Base-by-base conservation (phyloP, 2,797 vertebrate genomes). In the Fringilla coelebs region DNA sequence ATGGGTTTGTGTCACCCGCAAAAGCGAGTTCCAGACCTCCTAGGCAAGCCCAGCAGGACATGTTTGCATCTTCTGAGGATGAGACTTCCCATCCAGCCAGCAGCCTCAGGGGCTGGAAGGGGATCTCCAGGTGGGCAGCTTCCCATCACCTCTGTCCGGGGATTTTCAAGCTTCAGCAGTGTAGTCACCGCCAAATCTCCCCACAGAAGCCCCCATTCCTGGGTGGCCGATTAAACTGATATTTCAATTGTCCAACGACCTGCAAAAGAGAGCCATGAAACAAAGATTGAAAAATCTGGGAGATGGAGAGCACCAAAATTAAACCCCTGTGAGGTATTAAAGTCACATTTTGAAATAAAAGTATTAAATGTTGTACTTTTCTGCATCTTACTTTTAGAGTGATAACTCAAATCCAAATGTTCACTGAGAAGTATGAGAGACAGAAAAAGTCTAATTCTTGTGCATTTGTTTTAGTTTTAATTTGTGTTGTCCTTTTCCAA, bases 21-120 rank as follows among this genome's bases (percentile, higher is more conserved):
- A 3, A 52, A 48, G 57, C 0, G 4, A 72, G 40, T 3, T 2
- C 54, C 15, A 5, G 15, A 28, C 9, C 6, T 45, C 60, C 48
- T 1, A 4, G 45, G 32, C 65, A 17, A 45, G 75, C 32, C 34
- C 70, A 16, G 49, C 29, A 38, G 1, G 1, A 36, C 55, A 17
- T 4, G 11, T 25, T 34, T 61, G 36, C 26, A 43, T 24, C 16
- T 61, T 85, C 57, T 17, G 5, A 2, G 7, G 68, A 34, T 62
- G 38, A 67, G 19, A 22, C 45, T 55, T 62, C 62, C 49, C 0
- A 1, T 24, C 21, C 51, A 43, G 40, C 22, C 49, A 29, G 58
- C 43, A 76, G 62, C 52, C 36, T 66, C 61, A 25, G 3, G 9
- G 2, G 4, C 16, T 46, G 40, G 17, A 65, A 62, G 20, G 40